Percentiles rank a stretch among this genome's conserved stretches.
phyloP scores from a whole-genome alignment of 2,797 vertebrate species.

The Rachycentron canadum region DNA sequence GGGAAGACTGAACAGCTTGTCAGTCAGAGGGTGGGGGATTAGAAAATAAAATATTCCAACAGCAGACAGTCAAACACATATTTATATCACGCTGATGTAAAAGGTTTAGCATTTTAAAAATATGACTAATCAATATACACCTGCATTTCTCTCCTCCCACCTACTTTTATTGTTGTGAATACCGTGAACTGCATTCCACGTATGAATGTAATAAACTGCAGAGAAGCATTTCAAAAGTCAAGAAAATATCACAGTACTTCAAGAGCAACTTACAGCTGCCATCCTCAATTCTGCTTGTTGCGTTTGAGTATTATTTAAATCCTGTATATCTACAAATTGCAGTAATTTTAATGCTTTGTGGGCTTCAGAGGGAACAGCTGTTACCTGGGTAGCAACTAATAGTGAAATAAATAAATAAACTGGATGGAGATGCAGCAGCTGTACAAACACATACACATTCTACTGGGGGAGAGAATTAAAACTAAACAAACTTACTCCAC shows the following conservation, averaged over 20 bases:
- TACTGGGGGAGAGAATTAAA: constrained; percentile 2
- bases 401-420: constrained; percentile 48
- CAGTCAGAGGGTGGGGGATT: constrained; percentile 49
- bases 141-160: background rate
- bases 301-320: constrained; percentile 17
- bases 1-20: constrained; percentile 49
- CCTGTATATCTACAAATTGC: constrained; percentile 15
- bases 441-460: constrained; percentile 11
- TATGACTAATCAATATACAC: background rate
- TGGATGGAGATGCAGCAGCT: constrained; percentile 52
- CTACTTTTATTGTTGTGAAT: background rate
- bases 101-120: background rate
- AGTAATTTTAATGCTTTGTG: constrained; percentile 30
- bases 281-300: constrained; percentile 10
- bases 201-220: background rate
- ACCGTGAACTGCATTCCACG: background rate
- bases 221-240: background rate
- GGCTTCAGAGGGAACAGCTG: constrained; percentile 51
- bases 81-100: constrained; percentile 14
- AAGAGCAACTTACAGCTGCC: background rate
- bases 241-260: background rate
- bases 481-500: constrained; percentile 13
- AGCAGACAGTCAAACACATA: constrained; percentile 11
- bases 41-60: constrained; percentile 36
- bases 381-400: constrained; percentile 42